Conservation (phyloP, 2,888 invertebrate species). For the Caenorhabditis uteleia region DNA sequence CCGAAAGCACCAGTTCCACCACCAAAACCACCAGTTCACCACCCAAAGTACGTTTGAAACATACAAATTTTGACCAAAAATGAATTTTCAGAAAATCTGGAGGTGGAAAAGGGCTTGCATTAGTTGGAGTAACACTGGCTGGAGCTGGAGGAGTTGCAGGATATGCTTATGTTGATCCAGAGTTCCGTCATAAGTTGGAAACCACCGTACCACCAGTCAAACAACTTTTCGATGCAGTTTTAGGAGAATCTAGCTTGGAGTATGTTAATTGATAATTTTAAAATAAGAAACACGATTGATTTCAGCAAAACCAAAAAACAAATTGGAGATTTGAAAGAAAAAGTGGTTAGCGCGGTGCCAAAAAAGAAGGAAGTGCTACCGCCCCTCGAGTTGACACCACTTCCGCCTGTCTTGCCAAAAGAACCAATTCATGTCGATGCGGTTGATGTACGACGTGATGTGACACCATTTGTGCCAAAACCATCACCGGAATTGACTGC, state of each 20-base stretch:
- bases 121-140: conserved; percentile 40
- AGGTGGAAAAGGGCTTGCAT: conserved; percentile 42
- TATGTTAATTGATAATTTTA: conserved; percentile 25
- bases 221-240: conserved; percentile 48
- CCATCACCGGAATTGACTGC: conserved; percentile 30
- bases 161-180: conserved; percentile 60
- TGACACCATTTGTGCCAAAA: conserved; percentile 26
- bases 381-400: conserved; percentile 28
- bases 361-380: conserved; percentile 45
- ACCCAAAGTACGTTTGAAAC: conserved; percentile 8
- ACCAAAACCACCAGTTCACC: conserved; percentile 20
- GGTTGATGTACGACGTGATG: conserved; percentile 55
- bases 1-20: conserved; percentile 5
- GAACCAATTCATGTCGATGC: conserved; percentile 52
- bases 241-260: conserved; percentile 48
- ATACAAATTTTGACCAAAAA: neutral
- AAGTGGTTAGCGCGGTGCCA: conserved; percentile 32
- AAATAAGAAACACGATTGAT: neutral
- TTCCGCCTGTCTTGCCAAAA: conserved; percentile 43
- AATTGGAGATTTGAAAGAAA: conserved; percentile 35
- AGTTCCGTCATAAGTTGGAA: conserved; percentile 56
- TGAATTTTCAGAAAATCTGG: conserved; percentile 41
- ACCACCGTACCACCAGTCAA: conserved; percentile 52
- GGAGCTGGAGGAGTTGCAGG: conserved; percentile 59
- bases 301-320: conserved; percentile 6